Evolutionary conservation across 1,140 invertebrate species (phyloP), one percentile per base, ranked within the genome.

Genomic region (Zaprionus africanus): DNA sequence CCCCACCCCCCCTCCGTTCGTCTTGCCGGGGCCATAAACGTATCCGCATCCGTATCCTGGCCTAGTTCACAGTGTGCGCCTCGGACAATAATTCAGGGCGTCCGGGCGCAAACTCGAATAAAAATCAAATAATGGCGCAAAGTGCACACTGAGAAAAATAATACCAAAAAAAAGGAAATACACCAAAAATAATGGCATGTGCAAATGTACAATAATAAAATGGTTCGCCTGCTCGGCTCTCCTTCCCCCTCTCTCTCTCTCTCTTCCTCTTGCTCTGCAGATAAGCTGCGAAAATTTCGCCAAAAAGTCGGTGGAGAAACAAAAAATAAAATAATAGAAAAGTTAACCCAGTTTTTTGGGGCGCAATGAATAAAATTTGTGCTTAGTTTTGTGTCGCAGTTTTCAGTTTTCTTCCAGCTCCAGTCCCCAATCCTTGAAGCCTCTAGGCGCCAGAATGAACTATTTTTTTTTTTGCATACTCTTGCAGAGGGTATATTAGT

Each of bases 51-150:
- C 64, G 63, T 46, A 69, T 76, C 57, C 26, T 51, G 71, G 82
- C 84, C 82, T 88, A 86, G 84, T 88, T 86, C 77, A 63, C 82
- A 87, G 62, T 82, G 73, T 79, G 76, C 86, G 76, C 82, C 73
- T 77, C 63, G 70, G 60, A 88, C 84, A 88, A 87, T 87, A 87
- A 88, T 85, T 87, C 72, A 76, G 59, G 63, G 71, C 68, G 69
- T 72, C 69, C 66, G 66, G 63, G 41, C 54, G 77, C 70, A 78
- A 80, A 66, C 66, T 86, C 83, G 56, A 72, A 87, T 87, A 87
- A 87, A 87, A 88, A 88, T 87, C 83, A 87, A 88, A 87, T 88
- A 87, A 87, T 83, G 68, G 81, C 72, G 81, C 66, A 79, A 81
- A 87, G 73, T 78, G 86, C 56, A 67, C 41, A 75, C 68, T 61